Conservation (phyloP, 2,888 invertebrate species). For the Galerucella pusilla region DNA sequence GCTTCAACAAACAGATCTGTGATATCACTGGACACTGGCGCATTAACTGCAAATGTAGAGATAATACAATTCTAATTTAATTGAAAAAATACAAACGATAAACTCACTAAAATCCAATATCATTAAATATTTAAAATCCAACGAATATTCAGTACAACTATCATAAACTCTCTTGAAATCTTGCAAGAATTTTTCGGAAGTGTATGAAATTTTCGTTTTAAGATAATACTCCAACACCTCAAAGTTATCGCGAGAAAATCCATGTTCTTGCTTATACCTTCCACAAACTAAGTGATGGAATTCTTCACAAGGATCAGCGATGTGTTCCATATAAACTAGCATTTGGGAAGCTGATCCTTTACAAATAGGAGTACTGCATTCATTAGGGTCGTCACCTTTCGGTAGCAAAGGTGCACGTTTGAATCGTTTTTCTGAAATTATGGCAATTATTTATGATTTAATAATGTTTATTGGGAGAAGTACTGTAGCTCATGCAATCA, state of each 20-base stretch:
- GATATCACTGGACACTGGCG: conserved; percentile 6
- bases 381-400: not conserved
- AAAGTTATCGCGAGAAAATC: conserved; percentile 21
- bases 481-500: too few species aligned
- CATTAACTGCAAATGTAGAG: conserved; percentile 9
- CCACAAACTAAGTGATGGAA: conserved; percentile 32
- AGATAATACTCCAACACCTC: conserved; percentile 19
- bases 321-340: conserved; percentile 19
- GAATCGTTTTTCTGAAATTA: conserved; percentile 12
- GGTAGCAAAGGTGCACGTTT: not conserved
- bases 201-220: conserved; percentile 12
- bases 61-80: not conserved
- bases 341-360: conserved; percentile 19
- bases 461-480: not conserved
- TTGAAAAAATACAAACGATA: not conserved
- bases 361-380: conserved; percentile 16
- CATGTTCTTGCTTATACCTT: conserved; percentile 9
- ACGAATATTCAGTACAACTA: conserved; percentile 13
- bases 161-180: conserved; percentile 31
- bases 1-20: conserved; percentile 25
- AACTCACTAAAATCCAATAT: conserved; percentile 20
- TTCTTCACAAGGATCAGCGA: conserved; percentile 32
- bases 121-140: conserved; percentile 20
- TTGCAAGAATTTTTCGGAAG: conserved; percentile 17
- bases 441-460: not conserved